Conservation (phyloP, 2,888 invertebrate genomes). For the Pandemis corylana region DNA sequence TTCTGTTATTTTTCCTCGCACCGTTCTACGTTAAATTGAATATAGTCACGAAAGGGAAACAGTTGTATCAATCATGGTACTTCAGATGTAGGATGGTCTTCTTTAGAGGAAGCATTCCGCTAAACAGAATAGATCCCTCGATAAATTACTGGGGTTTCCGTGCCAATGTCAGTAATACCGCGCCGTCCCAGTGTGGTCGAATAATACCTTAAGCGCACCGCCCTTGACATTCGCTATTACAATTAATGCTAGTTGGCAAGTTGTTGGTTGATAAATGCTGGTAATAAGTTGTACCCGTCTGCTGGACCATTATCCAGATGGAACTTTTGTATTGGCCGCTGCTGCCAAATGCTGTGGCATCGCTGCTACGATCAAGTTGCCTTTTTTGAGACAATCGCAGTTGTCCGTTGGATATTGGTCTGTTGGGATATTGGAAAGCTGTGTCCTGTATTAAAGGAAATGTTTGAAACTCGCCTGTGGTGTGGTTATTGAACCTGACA, state of each 20-base stretch:
- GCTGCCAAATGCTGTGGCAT: slow-evolving; percentile 20
- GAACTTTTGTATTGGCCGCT: slow-evolving; percentile 33
- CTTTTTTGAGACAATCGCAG: slow-evolving; percentile 14
- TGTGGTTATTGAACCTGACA: neutral
- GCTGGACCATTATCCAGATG: slow-evolving; percentile 27
- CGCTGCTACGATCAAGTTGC: slow-evolving; percentile 7
- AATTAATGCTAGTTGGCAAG: slow-evolving; percentile 43
- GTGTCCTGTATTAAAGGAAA: neutral
- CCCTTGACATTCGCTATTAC: slow-evolving; percentile 25
- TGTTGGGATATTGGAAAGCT: slow-evolving; percentile 3
- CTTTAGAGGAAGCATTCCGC: neutral
- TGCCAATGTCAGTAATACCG: neutral
- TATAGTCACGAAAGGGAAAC: neutral
- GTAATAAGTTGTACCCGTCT: slow-evolving; percentile 41
- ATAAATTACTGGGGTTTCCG: slow-evolving; percentile 2
- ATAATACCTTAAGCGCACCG: slow-evolving; percentile 10
- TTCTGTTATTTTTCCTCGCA: neutral
- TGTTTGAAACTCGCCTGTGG: neutral
- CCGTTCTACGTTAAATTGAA: neutral
- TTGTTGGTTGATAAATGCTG: slow-evolving; percentile 42
- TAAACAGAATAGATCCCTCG: slow-evolving; percentile 1
- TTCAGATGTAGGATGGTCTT: neutral
- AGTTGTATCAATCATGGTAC: neutral
- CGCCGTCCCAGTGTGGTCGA: neutral
- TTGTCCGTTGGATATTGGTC: slow-evolving; percentile 1